Evolutionary conservation across 2,888 invertebrate genomes (phyloP).

Genomic region (Conus canariensis): DNA sequence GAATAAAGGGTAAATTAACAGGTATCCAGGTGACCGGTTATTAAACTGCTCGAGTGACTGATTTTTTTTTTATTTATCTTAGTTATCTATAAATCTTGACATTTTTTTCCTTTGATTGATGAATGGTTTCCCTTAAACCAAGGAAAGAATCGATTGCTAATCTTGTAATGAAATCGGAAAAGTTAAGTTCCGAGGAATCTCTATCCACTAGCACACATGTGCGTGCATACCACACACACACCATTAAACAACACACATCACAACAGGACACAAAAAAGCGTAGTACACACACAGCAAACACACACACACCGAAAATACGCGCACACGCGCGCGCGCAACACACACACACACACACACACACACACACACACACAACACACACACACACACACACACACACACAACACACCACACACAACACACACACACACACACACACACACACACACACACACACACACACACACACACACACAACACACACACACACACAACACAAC

Average conservation of each 20-base stretch:
- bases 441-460: background rate
- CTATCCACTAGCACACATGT: background rate
- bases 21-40: too few species aligned
- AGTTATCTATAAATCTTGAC: too few species aligned
- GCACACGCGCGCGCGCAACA: background rate
- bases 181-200: too few species aligned
- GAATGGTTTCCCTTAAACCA: too few species aligned
- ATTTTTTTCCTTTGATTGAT: too few species aligned
- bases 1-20: too few species aligned
- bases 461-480: background rate
- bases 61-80: too few species aligned
- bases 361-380: constrained; percentile 4
- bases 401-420: background rate
- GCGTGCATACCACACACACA: background rate
- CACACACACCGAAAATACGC: background rate
- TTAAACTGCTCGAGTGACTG: too few species aligned
- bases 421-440: constrained; percentile 3
- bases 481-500: background rate
- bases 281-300: background rate
- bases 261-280: too few species aligned
- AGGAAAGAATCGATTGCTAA: too few species aligned
- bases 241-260: background rate
- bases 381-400: background rate
- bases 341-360: background rate
- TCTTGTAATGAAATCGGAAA: too few species aligned